Conservation (phyloP, 2,113 vertebrate species). For the Embiotoca jacksoni region DNA sequence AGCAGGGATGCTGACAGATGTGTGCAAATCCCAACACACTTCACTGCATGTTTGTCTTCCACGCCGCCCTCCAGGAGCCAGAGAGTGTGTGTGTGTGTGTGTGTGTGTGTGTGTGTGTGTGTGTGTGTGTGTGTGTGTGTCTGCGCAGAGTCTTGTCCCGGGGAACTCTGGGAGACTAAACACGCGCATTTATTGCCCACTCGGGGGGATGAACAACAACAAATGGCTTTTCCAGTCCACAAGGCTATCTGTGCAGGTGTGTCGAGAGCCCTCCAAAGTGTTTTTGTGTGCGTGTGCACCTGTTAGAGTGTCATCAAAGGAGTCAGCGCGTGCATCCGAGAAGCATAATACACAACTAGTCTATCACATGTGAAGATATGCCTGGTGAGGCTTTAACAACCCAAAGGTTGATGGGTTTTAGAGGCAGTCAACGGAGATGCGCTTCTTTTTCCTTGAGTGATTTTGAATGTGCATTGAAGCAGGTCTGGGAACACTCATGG, state of each 20-base stretch:
- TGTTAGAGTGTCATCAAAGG: neutral
- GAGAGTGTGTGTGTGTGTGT: conserved; percentile 5
- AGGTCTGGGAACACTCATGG: neutral
- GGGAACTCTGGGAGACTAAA: conserved; percentile 30
- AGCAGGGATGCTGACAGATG: conserved; percentile 53
- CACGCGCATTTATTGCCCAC: conserved; percentile 53
- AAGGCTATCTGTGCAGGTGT: conserved; percentile 35
- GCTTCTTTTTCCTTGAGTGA: conserved; percentile 9
- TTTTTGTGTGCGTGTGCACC: neutral
- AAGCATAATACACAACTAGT: conserved; percentile 4
- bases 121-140: neutral
- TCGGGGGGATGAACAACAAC: conserved; percentile 45
- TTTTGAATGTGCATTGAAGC: conserved; percentile 10
- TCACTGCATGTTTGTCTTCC: conserved; percentile 49
- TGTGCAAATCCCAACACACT: conserved; percentile 44
- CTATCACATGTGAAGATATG: neutral
- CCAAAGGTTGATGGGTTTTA: conserved; percentile 14
- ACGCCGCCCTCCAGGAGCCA: conserved; percentile 22
- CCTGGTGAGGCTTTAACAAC: conserved; percentile 19
- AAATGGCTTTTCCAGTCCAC: conserved; percentile 64
- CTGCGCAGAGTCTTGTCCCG: conserved; percentile 33
- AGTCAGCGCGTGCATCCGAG: conserved; percentile 1
- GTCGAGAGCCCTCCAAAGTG: conserved; percentile 19
- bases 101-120: neutral
- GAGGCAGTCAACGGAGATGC: neutral